These are phyloP conservation scores for Hoplostethus mediterraneus DNA, from an alignment of 2,797 vertebrate species.

Conservation along the genomic window DNA sequence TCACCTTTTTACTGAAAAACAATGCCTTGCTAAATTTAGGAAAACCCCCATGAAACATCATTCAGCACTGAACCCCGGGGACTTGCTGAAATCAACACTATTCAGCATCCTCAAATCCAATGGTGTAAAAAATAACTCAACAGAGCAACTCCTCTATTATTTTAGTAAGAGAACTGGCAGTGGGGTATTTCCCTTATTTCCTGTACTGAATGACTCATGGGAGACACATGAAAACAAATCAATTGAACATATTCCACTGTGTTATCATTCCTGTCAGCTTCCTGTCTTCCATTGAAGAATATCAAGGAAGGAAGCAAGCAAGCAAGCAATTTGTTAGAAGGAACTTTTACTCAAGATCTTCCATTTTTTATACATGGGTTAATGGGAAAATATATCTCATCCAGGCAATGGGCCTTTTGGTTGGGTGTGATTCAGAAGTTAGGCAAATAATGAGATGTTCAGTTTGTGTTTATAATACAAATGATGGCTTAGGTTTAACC, in stretches of 20 bases:
- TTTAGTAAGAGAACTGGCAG: background rate
- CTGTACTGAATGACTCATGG: slow-evolving; percentile 25
- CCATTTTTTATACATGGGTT: too few relatives aligned
- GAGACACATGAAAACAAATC: slow-evolving; percentile 31
- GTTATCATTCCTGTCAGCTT: too few relatives aligned
- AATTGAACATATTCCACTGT: background rate
- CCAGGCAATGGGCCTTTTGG: background rate
- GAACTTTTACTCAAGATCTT: background rate
- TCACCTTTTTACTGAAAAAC: background rate
- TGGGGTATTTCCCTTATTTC: slow-evolving; percentile 10
- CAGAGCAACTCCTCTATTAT: background rate
- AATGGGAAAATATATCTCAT: too few relatives aligned
- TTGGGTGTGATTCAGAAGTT: too few relatives aligned
- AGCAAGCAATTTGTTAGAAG: background rate
- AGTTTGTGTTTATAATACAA: too few relatives aligned
- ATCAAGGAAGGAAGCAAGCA: too few relatives aligned
- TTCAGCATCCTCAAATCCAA: slow-evolving; percentile 1
- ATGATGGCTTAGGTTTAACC: too few relatives aligned
- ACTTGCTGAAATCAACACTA: background rate
- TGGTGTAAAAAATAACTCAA: background rate
- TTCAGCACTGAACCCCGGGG: background rate
- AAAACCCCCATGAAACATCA: too few relatives aligned
- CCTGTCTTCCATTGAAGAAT: background rate
- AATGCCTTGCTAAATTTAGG: background rate
- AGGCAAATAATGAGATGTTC: too few relatives aligned